Evolutionary conservation across 1,140 invertebrate species (phyloP).

Genomic region (Cecropterus lyciades): DNA sequence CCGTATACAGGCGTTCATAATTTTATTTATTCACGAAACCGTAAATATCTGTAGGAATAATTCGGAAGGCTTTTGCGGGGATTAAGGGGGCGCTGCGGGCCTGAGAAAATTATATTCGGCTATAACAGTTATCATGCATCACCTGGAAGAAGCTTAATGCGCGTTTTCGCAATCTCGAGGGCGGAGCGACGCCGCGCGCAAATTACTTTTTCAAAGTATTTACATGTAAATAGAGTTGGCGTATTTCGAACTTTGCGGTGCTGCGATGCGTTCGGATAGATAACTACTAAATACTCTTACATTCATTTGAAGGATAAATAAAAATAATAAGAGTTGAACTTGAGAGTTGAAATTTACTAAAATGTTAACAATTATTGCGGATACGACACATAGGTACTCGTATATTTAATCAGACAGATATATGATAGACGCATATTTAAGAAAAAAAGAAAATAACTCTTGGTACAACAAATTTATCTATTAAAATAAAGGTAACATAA

Average conservation of each 20-base stretch:
- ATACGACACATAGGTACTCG: no score
- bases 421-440: no score
- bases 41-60: constrained; percentile 82
- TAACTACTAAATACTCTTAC: constrained; percentile 1
- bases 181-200: constrained; percentile 70
- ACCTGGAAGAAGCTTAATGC: constrained; percentile 82
- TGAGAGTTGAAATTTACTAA: no score
- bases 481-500: no score
- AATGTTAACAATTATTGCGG: no score
- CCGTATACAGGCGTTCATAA: constrained; percentile 73
- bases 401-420: no score
- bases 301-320: no score
- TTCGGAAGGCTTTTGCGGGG: constrained; percentile 82
- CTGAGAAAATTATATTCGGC: constrained; percentile 83
- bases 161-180: constrained; percentile 82
- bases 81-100: constrained; percentile 78
- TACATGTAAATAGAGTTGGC: constrained; percentile 81
- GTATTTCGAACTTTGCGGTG: constrained; percentile 61
- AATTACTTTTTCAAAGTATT: constrained; percentile 84
- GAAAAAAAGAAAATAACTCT: no score
- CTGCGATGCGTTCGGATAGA: constrained; percentile 26
- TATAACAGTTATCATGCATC: constrained; percentile 84
- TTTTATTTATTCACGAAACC: constrained; percentile 83
- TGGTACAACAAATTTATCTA: no score
- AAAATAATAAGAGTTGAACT: no score